These are phyloP conservation scores for Acanthornis magna DNA, from an alignment of 2,797 vertebrate species.

Conservation along the genomic window DNA sequence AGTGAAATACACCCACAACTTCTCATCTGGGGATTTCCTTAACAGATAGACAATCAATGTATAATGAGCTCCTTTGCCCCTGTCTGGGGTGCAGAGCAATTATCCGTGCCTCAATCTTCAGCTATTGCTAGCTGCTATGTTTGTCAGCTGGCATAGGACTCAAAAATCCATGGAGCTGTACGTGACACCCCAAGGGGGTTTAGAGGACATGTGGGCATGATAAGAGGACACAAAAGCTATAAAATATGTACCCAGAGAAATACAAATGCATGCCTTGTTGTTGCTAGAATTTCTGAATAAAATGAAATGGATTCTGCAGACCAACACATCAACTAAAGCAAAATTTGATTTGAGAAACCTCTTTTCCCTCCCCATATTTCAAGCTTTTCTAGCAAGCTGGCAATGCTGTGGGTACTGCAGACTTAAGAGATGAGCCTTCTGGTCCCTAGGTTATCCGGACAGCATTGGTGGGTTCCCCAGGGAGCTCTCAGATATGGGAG, in stretches of 20 bases:
- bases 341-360: not conserved
- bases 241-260: not conserved
- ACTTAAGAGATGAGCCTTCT: not conserved
- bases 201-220: not conserved
- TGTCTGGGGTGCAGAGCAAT: not conserved
- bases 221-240: not conserved
- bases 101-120: constrained; percentile 17
- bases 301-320: not conserved
- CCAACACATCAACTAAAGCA: not conserved
- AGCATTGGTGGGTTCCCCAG: not conserved
- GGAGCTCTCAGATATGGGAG: not conserved
- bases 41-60: not conserved
- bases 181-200: not conserved
- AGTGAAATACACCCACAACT: constrained; percentile 41
- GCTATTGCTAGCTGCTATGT: not conserved
- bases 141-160: not conserved
- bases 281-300: not conserved
- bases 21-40: constrained; percentile 49
- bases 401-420: not conserved
- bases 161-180: constrained; percentile 1
- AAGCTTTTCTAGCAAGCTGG: not conserved
- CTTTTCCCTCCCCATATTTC: not conserved
- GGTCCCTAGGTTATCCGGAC: not conserved
- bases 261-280: not conserved
- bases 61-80: constrained; percentile 15